phyloP scores from a whole-genome alignment of 1,140 invertebrate species.

The Lysiphlebus fabarum region DNA sequence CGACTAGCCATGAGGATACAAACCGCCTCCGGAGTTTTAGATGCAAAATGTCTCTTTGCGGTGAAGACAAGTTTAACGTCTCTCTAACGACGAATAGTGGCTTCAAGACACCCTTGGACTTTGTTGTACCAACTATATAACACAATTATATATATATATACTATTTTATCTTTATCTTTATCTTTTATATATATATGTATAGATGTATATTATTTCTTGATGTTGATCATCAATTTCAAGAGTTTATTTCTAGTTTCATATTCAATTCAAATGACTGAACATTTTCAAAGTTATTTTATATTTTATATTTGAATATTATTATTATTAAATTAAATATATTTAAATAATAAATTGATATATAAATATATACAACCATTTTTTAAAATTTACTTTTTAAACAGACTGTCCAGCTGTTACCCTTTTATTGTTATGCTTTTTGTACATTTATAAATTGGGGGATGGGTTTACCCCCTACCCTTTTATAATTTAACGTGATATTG shows the following conservation, averaged over 20 bases:
- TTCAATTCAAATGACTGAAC: too few relatives aligned
- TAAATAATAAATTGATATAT: too few relatives aligned
- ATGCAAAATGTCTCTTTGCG: conserved; percentile 36
- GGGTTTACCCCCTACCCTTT: not conserved
- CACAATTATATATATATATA: not conserved
- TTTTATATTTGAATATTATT: too few relatives aligned
- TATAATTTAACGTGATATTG: conserved; percentile 20
- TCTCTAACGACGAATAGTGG: not conserved
- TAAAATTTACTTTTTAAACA: not conserved
- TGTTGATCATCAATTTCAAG: too few relatives aligned
- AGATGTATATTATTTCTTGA: too few relatives aligned
- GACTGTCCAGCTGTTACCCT: not conserved
- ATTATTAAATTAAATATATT: too few relatives aligned
- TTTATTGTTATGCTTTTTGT: not conserved
- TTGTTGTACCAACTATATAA: conserved; percentile 3
- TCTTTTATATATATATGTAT: too few relatives aligned
- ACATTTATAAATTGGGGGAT: not conserved
- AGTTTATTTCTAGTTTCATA: too few relatives aligned
- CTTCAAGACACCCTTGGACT: not conserved
- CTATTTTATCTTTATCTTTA: too few relatives aligned
- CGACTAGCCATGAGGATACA: conserved; percentile 28
- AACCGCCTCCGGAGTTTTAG: conserved; percentile 28
- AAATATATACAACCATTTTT: conserved; percentile 1
- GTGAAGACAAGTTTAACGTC: conserved; percentile 19
- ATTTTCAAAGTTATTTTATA: too few relatives aligned